phyloP scores from a whole-genome alignment of 2,888 invertebrate species.

The Synanthedon myopaeformis region DNA sequence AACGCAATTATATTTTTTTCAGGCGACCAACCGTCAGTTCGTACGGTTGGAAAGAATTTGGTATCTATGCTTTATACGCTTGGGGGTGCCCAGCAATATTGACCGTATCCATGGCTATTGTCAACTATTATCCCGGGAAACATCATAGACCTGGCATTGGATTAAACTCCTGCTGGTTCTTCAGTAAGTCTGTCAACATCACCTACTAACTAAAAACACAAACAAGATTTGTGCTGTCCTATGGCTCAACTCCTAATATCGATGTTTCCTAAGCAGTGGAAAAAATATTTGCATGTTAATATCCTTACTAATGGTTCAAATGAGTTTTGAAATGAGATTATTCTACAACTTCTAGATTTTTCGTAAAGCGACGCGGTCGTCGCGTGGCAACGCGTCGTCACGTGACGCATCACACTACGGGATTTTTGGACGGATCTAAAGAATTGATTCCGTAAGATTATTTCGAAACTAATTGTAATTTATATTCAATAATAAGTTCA shows the following conservation, averaged over 20 bases:
- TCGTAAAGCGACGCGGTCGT: too few species aligned
- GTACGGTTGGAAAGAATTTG: conserved; percentile 71
- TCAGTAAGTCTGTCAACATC: conserved; percentile 43
- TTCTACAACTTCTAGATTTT: too few species aligned
- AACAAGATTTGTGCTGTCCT: not conserved
- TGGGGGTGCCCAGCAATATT: conserved; percentile 69
- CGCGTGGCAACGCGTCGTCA: too few species aligned
- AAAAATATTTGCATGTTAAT: not conserved
- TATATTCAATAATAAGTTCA: too few species aligned
- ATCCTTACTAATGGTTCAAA: not conserved
- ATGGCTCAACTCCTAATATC: too few species aligned
- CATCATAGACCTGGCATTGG: conserved; percentile 72
- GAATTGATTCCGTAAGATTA: too few species aligned
- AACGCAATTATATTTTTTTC: conserved; percentile 7
- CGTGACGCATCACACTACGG: too few species aligned
- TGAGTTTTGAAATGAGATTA: too few species aligned
- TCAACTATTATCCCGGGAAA: conserved; percentile 63
- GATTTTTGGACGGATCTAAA: too few species aligned
- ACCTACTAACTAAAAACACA: not conserved
- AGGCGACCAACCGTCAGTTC: conserved; percentile 35
- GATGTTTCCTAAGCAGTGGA: too few species aligned
- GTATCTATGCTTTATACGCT: conserved; percentile 68
- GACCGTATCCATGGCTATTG: conserved; percentile 56
- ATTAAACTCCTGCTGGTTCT: conserved; percentile 73
- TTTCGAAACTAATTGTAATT: too few species aligned